Evolutionary conservation across 2,888 invertebrate genomes (phyloP).

Genomic region (Heliconius cydno): DNA sequence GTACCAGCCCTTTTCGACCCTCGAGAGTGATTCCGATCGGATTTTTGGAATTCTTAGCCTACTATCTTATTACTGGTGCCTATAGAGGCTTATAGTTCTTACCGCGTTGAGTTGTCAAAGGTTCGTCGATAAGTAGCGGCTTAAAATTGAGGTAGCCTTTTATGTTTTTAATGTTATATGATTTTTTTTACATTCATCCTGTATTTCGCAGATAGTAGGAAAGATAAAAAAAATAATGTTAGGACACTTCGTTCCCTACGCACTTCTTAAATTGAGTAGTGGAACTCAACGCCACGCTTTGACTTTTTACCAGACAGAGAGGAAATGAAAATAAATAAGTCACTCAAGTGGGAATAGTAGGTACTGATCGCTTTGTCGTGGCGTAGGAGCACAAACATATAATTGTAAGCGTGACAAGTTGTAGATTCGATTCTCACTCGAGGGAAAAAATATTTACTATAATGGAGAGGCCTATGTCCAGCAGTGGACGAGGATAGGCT

Average conservation of each 20-base stretch:
- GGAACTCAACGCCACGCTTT: background rate
- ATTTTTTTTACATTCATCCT: no score
- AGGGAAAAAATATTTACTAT: no score
- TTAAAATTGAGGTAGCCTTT: background rate
- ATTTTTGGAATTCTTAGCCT: conserved; percentile 4
- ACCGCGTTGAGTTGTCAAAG: background rate
- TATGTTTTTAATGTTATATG: no score
- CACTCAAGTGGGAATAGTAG: background rate
- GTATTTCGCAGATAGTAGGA: no score
- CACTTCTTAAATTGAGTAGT: background rate
- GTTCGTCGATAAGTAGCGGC: background rate
- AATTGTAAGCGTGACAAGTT: no score
- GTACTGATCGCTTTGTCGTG: background rate
- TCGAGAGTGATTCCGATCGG: conserved; percentile 11
- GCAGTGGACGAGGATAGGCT: no score
- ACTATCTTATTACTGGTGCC: conserved; percentile 6
- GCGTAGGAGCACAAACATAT: no score
- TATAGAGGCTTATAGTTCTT: background rate
- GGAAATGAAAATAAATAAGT: background rate
- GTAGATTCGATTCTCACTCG: background rate
- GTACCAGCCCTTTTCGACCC: conserved; percentile 30
- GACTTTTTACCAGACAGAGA: background rate
- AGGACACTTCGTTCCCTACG: background rate
- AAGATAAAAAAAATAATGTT: background rate
- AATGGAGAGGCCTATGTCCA: no score